Evolutionary conservation across 2,888 invertebrate genomes (phyloP), one percentile per base, ranked within the genome.

Genomic region (Idaea straminata): DNA sequence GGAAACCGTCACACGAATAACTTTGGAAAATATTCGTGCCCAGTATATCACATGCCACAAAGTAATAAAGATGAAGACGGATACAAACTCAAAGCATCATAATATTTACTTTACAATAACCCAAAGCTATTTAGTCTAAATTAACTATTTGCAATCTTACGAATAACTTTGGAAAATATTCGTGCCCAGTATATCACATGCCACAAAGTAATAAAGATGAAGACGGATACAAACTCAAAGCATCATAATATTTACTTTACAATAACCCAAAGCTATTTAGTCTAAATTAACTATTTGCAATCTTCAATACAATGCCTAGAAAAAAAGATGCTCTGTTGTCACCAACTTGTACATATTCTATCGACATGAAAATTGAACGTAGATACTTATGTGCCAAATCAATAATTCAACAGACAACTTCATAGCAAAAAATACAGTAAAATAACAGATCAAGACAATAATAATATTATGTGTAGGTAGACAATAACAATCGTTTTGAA

Each of bases 1-100:
- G 89, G 88, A 89, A 87, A 82, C 81, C 75, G 78, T 80, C 77
- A 77, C 72, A 75, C 75, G 76, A 70, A 73, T 71, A 74, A 74
- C 71, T 73, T 72, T 72, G 70, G 57, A 59, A 58, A 58, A 59
- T 59, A 59, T 59, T 59, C 25, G 25, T 25, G 3, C 34, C 59
- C 34, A 25, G 34, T 59, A 59, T 34, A 59, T 4, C 25, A 34
- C 59, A 34, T 34, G 59, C 15, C 34, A 59, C 59, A 4, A 59
- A 2, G 47, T 34, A 16, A 59, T 59, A 59, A 59, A 59, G 59
- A 59, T 7, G 0, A 25, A 10, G 15, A 16, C 6, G 7, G 15
- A 58, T n/a, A 58, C 15, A 58, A 58, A n/a, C 15, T 58, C 57
- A 57, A 57, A 57, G 15, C 57, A 57, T 57, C 25, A 25, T 25